Evolutionary conservation across 1,140 invertebrate species (phyloP), one percentile per base, ranked within the genome.

Genomic region (Micrasema longulum): DNA sequence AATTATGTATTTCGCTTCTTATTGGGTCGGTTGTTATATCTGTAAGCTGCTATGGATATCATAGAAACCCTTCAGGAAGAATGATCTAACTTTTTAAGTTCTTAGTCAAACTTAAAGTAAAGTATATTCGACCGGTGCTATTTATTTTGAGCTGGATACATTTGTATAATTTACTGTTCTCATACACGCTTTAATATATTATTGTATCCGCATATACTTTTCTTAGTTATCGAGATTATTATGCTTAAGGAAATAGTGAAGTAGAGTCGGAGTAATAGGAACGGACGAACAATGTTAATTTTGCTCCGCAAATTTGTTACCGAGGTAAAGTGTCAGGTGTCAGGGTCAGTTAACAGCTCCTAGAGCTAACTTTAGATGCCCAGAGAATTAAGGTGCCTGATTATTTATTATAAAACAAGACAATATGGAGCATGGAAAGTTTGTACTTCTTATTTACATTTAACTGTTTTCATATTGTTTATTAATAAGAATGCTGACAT

Each of bases 391-490:
- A 43, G 36, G 57, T 63, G 57, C 57, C 57, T 63, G 57, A 43
- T 57, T 57, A 35, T 35, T 41, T 43, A 63, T 23, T 57, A 57
- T 57, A 35, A 57, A n/a, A 57, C 35, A 45, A 63, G 38, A 63
- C 41, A 63, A 26, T 63, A 43, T 63, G 57, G 38, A 63, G 57
- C 57, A 63, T 63, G n/a, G n/a, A n/a, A n/a, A n/a, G n/a, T 63
- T 43, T 63, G 38, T 45, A 36, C 35, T 22, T 53, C 50, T 23
- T 53, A 53, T 22, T 12, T 53, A 22, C 26, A 53, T 53, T 23
- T 22, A 53, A 23, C 18, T 45, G n/a, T n/a, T 53, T 53, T 53
- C 1, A 53, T 53, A 20, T 52, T 52, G 18, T 52, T 18, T 52
- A 52, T 18, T 4, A 20, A 20, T 22, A 10, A 52, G 5, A 52